Evolutionary conservation across 2,113 vertebrate species (phyloP).

Genomic region (Oceanodroma tethys): DNA sequence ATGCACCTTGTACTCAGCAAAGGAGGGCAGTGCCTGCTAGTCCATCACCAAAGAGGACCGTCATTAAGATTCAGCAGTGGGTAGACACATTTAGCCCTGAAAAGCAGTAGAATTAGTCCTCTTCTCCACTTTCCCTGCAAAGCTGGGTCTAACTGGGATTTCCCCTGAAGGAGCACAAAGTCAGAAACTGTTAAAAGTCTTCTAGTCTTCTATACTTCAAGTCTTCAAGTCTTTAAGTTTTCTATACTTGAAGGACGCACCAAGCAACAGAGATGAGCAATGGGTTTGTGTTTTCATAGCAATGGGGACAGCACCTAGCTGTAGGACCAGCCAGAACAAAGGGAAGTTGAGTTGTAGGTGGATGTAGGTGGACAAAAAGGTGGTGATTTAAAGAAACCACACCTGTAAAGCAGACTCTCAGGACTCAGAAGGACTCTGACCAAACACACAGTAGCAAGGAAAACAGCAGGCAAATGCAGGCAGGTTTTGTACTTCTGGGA

Average conservation of each 20-base stretch:
- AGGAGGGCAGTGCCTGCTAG: neutral
- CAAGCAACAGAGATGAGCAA: neutral
- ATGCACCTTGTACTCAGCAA: neutral
- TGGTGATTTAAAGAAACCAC: neutral
- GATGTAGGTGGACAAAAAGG: accelerated
- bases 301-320: neutral
- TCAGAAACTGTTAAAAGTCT: neutral
- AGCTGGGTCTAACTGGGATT: neutral
- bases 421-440: neutral
- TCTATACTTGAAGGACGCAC: neutral
- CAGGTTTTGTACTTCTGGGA: neutral
- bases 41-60: neutral
- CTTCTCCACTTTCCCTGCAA: neutral
- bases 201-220: neutral
- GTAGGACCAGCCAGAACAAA: neutral
- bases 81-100: neutral
- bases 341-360: neutral
- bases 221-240: neutral
- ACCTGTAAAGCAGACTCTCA: neutral
- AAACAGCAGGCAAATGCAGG: neutral
- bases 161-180: neutral
- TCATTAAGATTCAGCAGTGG: neutral
- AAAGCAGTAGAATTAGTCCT: neutral
- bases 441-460: neutral
- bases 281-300: neutral